Conservation (phyloP, 2,113 vertebrate genomes). For the Isichthys henryi region DNA sequence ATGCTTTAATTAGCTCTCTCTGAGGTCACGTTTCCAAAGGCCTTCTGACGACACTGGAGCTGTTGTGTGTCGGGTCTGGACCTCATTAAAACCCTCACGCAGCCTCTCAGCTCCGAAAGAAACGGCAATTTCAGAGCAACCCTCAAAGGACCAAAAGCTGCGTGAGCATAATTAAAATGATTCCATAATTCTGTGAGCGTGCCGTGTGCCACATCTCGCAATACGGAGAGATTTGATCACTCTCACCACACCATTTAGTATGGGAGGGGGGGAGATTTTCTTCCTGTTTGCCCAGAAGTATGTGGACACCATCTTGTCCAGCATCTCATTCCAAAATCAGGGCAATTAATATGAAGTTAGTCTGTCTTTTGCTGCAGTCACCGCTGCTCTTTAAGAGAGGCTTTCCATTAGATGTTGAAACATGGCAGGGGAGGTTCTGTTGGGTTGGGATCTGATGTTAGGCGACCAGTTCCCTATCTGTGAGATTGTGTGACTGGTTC, state of each 20-base stretch:
- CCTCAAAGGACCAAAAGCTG: not conserved
- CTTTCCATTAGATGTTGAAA: not conserved
- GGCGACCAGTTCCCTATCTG: not conserved
- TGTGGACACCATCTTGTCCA: not conserved
- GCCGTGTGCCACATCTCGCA: not conserved
- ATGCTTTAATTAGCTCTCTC: constrained; percentile 16
- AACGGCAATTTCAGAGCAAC: not conserved
- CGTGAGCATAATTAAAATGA: not conserved
- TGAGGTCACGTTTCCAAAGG: constrained; percentile 5
- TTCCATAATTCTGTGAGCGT: not conserved
- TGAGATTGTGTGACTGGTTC: not conserved
- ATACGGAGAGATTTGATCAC: not conserved
- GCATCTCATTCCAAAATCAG: not conserved
- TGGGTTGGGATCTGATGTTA: not conserved
- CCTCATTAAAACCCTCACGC: constrained; percentile 6
- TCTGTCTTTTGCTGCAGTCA: not conserved
- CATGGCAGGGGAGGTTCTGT: not conserved
- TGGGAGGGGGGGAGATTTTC: not conserved
- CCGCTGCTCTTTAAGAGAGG: not conserved
- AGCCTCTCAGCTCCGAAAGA: not conserved
- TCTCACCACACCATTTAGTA: not conserved
- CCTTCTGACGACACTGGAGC: not conserved
- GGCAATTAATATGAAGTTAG: not conserved
- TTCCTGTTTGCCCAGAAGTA: not conserved
- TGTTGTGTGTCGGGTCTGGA: not conserved